Percentiles rank a stretch among this genome's conserved stretches.
Conservation (phyloP, 2,797 vertebrate genomes). For the Gymnothorax reevesii region DNA sequence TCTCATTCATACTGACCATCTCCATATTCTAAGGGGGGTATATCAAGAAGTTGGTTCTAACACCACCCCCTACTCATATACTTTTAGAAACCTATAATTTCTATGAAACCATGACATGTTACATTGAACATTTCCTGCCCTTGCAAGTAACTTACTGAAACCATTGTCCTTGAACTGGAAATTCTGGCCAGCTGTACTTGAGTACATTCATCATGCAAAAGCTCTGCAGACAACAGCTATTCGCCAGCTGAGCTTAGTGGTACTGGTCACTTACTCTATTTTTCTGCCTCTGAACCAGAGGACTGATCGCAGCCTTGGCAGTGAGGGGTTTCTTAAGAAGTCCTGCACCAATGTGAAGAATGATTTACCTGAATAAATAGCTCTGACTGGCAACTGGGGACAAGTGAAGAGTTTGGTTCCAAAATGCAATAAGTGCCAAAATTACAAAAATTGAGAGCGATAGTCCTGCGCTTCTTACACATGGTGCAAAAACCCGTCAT, state of each 20-base stretch:
- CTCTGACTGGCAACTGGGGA: conserved; percentile 15
- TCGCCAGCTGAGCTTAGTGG: not conserved
- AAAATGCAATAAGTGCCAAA: too few species aligned
- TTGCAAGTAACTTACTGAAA: not conserved
- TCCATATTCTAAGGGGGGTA: too few species aligned
- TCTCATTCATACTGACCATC: too few species aligned
- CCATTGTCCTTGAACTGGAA: not conserved
- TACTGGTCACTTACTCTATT: not conserved
- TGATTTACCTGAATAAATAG: conserved; percentile 41
- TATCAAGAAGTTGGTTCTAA: too few species aligned
- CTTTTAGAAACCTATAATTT: not conserved
- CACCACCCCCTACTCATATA: too few species aligned
- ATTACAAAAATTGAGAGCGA: too few species aligned
- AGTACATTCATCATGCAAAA: not conserved
- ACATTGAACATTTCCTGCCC: not conserved
- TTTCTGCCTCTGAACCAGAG: conserved; percentile 1
- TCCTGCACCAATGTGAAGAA: not conserved
- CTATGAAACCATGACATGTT: not conserved
- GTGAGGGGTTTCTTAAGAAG: not conserved
- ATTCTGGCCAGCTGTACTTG: not conserved
- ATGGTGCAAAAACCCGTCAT: too few species aligned
- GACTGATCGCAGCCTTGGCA: not conserved
- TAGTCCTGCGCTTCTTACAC: too few species aligned
- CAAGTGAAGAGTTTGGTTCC: too few species aligned
- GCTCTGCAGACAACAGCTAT: not conserved